A percentile compares a stretch with the other conserved stretches of the same genome.
Conservation (phyloP, 2,888 invertebrate genomes). For the Yponomeuta sedellus region DNA sequence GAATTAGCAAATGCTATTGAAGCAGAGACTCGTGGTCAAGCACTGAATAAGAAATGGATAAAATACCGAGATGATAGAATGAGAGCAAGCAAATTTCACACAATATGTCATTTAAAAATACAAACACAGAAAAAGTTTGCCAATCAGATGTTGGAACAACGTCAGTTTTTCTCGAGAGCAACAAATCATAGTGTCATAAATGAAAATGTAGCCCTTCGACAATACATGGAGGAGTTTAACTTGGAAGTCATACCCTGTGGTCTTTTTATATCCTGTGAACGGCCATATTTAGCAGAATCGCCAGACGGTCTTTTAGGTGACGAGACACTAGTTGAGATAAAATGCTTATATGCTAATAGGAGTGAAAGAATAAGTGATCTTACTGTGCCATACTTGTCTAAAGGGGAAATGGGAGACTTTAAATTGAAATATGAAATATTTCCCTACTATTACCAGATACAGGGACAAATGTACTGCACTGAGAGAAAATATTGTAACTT, state of each 20-base stretch:
- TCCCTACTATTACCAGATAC: slow-evolving; percentile 18
- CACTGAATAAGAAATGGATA: background rate
- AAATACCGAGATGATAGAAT: background rate
- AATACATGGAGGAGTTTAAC: slow-evolving; percentile 1
- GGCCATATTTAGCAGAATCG: slow-evolving; percentile 16
- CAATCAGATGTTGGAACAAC: background rate
- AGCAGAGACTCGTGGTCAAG: background rate
- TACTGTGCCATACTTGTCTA: slow-evolving; percentile 14
- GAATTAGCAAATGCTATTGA: background rate
- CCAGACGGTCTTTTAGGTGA: slow-evolving; percentile 16
- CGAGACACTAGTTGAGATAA: slow-evolving; percentile 8
- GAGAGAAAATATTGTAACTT: slow-evolving; percentile 16
- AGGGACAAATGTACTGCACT: slow-evolving; percentile 16
- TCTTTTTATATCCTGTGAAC: slow-evolving; percentile 9
- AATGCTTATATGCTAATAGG: slow-evolving; percentile 14
- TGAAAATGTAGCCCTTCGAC: background rate
- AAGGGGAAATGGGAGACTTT: background rate
- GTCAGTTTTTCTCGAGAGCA: background rate
- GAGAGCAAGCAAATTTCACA: slow-evolving; percentile 1
- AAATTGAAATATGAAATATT: slow-evolving; percentile 11
- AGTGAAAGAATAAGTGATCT: background rate
- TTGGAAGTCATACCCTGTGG: slow-evolving; percentile 12
- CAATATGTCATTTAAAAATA: background rate
- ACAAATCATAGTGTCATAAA: background rate
- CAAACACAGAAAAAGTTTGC: background rate